Base-by-base conservation (phyloP, 2,888 invertebrate genomes). In the Microplitis manilae region DNA sequence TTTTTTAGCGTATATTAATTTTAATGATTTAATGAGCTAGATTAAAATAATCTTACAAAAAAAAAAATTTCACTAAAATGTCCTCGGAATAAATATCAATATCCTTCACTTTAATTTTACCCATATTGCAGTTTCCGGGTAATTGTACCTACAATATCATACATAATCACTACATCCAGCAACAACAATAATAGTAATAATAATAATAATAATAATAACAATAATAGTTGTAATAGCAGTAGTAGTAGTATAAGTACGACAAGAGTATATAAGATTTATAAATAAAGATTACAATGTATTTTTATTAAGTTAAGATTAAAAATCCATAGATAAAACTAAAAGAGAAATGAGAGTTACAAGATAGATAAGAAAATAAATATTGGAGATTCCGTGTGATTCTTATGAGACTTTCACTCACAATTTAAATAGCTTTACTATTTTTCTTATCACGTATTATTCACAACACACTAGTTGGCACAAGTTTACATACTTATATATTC, bases 401-500 rank as follows among this genome's bases (percentile, higher is more conserved):
- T 73, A 41, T 39, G 65, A 65, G 30, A 73, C 73, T 73, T 73
- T 73, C 73, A 73, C 73, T 73, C 73, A 73, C 65, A 73, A 50
- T 65, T 73, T 71, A 61, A 71, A 71, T 71, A 39, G 38, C 62
- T 60, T 71, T 20, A 64, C 50, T 73, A 17, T 73, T 62, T 65
- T 64, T 65, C 17, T 40, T 64, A 40, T 65, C 65, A 65, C 40
- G 40, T 73, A 17, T 39, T 64, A 65, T 40, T 15, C 64, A 64
- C 30, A n/a, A 50, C n/a, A n/a, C n/a, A 7, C 15, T 6, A 40
- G 64, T 41, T 13, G 40, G 17, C 65, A 50, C 17, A 41, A 7
- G 40, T 41, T 64, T 40, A 50, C 41, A 73, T 73, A 20, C 20
- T 30, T 30, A 30, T 13, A 13, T 50, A 50, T 13, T 50, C 50